Percentiles rank a stretch among this genome's conserved stretches.
These are phyloP conservation scores for Morbakka virulenta DNA, from an alignment of 30 jellyfish, hydroid and myxozoan genomes.

Conservation along the genomic window DNA sequence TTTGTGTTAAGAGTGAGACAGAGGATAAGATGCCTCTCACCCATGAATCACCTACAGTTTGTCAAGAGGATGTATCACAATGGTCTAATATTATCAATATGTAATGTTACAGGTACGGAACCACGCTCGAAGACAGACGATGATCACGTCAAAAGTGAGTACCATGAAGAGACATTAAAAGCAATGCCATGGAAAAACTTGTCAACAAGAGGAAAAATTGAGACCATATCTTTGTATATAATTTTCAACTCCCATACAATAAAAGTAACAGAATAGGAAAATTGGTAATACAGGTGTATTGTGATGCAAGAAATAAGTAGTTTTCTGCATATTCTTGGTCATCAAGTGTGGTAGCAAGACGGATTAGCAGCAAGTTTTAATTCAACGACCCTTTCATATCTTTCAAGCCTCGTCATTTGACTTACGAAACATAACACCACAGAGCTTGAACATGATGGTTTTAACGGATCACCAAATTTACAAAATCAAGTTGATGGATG, in stretches of 20 bases:
- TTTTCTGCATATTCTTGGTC: constrained; percentile 21
- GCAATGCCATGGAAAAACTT: background rate
- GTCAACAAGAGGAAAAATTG: constrained; percentile 8
- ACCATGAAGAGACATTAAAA: constrained; percentile 18
- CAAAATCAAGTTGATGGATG: background rate
- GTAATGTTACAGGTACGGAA: constrained; percentile 21
- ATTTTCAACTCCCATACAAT: background rate
- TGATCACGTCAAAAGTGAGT: constrained; percentile 14
- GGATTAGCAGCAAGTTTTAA: background rate
- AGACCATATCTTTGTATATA: background rate
- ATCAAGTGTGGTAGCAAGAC: background rate
- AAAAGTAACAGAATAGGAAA: constrained; percentile 6
- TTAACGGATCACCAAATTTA: background rate
- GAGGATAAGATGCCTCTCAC: constrained; percentile 11
- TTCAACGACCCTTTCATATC: background rate
- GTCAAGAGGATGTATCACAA: constrained; percentile 30
- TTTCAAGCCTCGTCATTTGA: background rate
- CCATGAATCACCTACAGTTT: constrained; percentile 23
- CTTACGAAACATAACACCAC: background rate
- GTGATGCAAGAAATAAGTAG: constrained; percentile 1
- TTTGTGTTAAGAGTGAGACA: constrained; percentile 8
- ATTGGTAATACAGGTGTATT: constrained; percentile 1
- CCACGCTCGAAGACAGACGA: constrained; percentile 22
- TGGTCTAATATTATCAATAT: constrained; percentile 25
- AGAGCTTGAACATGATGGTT: constrained; percentile 11